Base-by-base conservation (phyloP, 2,888 invertebrate genomes). In the Volucella inflata region DNA sequence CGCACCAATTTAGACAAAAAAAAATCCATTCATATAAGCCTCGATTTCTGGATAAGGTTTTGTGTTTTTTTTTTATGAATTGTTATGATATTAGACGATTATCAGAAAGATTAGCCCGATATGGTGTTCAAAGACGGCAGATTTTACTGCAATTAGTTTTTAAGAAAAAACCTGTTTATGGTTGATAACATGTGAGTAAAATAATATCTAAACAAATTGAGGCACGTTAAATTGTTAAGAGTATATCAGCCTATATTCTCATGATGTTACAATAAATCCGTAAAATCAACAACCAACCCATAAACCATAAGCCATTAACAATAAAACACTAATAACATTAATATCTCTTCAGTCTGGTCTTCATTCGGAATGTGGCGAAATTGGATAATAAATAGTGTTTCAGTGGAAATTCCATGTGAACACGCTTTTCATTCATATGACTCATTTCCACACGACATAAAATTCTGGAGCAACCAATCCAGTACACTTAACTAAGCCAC, bases 321-420 rank as follows among this genome's bases (percentile, higher is more conserved):
- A 3, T 30, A 30, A 30, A 30, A 6, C 30, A 30, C 6, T 30
- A 60, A 62, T 51, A 55, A 40, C 72, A 68, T 59, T 55, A 55
- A 70, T 65, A 40, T 75, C 50, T 65, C 57, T 44, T 10, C 30
- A 46, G 51, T 11, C 74, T 68, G 57, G 21, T 67, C 64, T 53
- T 40, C 10, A 59, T 74, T 71, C 48, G 53, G 51, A 65, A 50
- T 67, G 67, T 84, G 84, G 84, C 84, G 84, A 84, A 84, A 84
- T 84, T 71, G 51, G 38, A 84, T 75, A 80, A 80, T 75, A 75
- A 84, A 80, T 75, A 70, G 59, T 70, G 71, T 55, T 79, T 84
- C 79, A 75, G 74, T 36, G 75, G 75, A 65, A 80, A 65, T 84
- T 70, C 70, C 83, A 64, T 53, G 30, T 21, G 40, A 42, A 46